These are phyloP conservation scores for Odontophorus gujanensis DNA, from an alignment of 2,113 vertebrate genomes.

Conservation along the genomic window DNA sequence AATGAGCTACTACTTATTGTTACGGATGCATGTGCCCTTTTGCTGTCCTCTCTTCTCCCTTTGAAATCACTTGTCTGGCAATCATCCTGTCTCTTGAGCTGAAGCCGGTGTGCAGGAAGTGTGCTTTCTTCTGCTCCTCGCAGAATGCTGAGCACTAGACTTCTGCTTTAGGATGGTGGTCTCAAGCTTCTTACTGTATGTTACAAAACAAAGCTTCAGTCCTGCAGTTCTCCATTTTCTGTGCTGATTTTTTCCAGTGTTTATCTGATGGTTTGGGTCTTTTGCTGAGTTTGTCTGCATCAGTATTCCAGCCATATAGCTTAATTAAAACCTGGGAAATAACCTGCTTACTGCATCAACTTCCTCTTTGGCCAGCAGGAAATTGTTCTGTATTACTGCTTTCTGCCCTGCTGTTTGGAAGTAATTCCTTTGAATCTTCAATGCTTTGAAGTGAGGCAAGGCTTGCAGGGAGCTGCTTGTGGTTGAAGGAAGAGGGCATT, in stretches of 20 bases:
- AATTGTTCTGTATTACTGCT: background rate
- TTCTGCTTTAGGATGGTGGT: background rate
- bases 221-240: background rate
- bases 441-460: constrained; percentile 22
- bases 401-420: constrained; percentile 25
- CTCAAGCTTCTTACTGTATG: background rate
- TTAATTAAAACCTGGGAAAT: constrained; percentile 42
- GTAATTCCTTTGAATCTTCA: constrained; percentile 18
- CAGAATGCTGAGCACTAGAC: fast-evolving
- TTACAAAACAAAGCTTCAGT: background rate
- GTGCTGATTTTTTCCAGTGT: background rate
- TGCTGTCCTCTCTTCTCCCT: background rate
- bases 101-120: background rate
- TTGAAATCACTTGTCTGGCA: background rate
- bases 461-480: constrained; percentile 4
- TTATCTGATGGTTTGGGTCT: background rate
- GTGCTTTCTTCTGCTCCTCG: background rate
- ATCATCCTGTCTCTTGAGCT: background rate
- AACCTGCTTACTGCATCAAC: background rate
- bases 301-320: background rate
- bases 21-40: background rate
- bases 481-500: background rate
- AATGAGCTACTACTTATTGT: background rate
- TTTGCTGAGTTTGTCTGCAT: background rate
- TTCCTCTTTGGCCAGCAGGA: constrained; percentile 26